A percentile compares a stretch with the other conserved stretches of the same genome.
Conservation (phyloP, 2,888 invertebrate species). For the Eristalis arbustorum region DNA sequence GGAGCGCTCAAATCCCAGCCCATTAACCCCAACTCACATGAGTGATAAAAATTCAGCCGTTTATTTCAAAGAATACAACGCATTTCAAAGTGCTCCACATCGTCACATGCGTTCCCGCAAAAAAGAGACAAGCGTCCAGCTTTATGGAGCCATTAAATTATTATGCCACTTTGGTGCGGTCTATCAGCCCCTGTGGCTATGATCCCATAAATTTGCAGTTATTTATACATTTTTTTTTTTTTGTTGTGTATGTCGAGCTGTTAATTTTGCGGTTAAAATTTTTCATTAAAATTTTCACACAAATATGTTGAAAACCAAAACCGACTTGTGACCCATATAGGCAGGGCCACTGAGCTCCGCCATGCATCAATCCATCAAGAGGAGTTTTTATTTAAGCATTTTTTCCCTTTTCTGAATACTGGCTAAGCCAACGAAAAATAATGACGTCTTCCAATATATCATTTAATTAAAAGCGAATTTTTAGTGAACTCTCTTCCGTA, state of each 20-base stretch:
- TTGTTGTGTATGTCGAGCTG: slow-evolving; percentile 33
- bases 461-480: slow-evolving; percentile 39
- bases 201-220: slow-evolving; percentile 67
- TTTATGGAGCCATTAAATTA: slow-evolving; percentile 67
- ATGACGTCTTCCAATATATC: slow-evolving; percentile 9
- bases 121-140: slow-evolving; percentile 24
- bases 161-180: slow-evolving; percentile 66
- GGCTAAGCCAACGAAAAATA: not conserved
- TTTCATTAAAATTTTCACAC: slow-evolving; percentile 69
- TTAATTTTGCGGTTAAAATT: slow-evolving; percentile 67
- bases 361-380: slow-evolving; percentile 23
- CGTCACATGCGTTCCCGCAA: slow-evolving; percentile 22
- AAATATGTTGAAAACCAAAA: slow-evolving; percentile 27
- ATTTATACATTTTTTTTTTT: slow-evolving; percentile 35
- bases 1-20: slow-evolving; percentile 45
- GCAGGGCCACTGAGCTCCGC: not conserved
- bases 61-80: slow-evolving; percentile 43
- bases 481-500: not conserved
- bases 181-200: slow-evolving; percentile 63
- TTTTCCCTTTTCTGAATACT: not conserved
- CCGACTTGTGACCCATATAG: slow-evolving; percentile 27
- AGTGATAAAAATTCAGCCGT: slow-evolving; percentile 63
- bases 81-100: slow-evolving; percentile 34
- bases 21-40: slow-evolving; percentile 49
- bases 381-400: slow-evolving; percentile 12